phyloP scores from a whole-genome alignment of 2,113 vertebrate species.

The Choloepus hoffmanni region DNA sequence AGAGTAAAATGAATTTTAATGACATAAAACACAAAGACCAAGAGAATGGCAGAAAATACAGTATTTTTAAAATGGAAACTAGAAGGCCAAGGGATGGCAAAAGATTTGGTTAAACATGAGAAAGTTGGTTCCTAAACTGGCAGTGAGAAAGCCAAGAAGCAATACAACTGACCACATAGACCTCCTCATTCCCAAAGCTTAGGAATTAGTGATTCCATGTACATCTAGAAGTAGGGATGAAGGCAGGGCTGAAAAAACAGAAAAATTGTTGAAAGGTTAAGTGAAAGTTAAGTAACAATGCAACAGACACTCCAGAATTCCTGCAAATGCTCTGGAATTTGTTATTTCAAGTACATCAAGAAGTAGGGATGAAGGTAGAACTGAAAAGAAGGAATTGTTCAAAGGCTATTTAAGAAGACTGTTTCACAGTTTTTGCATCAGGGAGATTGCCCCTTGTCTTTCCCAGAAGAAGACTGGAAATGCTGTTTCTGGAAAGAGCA shows the following conservation, averaged over 20 bases:
- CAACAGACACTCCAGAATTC: background rate
- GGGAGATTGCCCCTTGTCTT: background rate
- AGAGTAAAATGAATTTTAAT: background rate
- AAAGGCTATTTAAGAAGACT: background rate
- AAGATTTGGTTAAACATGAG: background rate
- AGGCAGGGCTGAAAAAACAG: background rate
- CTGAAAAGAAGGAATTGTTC: background rate
- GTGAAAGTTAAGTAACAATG: background rate
- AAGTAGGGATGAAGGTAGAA: background rate
- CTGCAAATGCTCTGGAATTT: background rate
- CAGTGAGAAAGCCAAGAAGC: background rate
- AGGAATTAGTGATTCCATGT: background rate
- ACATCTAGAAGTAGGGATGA: background rate
- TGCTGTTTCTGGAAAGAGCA: background rate
- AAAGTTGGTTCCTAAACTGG: background rate
- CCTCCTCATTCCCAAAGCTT: background rate
- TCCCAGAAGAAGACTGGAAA: background rate
- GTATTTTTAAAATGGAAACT: background rate
- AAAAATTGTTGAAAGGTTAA: background rate
- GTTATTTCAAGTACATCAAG: background rate
- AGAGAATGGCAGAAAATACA: constrained; percentile 1
- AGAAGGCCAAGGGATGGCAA: background rate
- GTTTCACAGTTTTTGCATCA: background rate
- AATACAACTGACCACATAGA: background rate
- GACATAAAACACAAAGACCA: background rate